Conservation (phyloP, 2,113 vertebrate genomes). For the Ariopsis seemanni region DNA sequence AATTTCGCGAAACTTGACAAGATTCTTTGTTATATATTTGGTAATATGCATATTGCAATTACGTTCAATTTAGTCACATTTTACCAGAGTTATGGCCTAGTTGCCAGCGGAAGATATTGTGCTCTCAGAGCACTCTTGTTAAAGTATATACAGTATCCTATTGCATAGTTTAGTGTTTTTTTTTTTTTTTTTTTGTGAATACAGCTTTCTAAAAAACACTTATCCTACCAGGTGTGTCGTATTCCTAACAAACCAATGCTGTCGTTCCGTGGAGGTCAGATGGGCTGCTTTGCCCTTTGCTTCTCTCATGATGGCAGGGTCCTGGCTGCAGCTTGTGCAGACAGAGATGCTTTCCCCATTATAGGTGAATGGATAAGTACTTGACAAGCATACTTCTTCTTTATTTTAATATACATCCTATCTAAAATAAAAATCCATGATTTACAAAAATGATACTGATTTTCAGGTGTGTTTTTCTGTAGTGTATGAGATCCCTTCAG, state of each 20-base stretch:
- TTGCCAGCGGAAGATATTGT: too few species aligned
- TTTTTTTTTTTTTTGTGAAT: neutral
- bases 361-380: slow-evolving; percentile 74
- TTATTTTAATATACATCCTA: too few species aligned
- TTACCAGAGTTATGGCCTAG: too few species aligned
- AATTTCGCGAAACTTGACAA: too few species aligned
- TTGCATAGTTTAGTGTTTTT: neutral
- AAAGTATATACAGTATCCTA: neutral
- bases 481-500: slow-evolving; percentile 98
- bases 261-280: slow-evolving; percentile 84
- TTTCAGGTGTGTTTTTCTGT: slow-evolving; percentile 46
- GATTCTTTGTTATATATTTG: too few species aligned
- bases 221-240: slow-evolving; percentile 80
- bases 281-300: slow-evolving; percentile 85
- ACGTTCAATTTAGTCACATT: too few species aligned
- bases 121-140: too few species aligned
- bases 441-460: neutral
- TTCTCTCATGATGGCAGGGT: slow-evolving; percentile 88
- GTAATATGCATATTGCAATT: too few species aligned
- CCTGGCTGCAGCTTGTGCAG: slow-evolving; percentile 89
- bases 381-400: neutral
- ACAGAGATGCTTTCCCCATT: slow-evolving; percentile 87
- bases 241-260: slow-evolving; percentile 89
- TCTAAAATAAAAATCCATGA: neutral
- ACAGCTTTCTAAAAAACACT: slow-evolving; percentile 16